These are phyloP conservation scores for Heliconius melpomene DNA, from an alignment of 1,140 invertebrate genomes.

Conservation along the genomic window DNA sequence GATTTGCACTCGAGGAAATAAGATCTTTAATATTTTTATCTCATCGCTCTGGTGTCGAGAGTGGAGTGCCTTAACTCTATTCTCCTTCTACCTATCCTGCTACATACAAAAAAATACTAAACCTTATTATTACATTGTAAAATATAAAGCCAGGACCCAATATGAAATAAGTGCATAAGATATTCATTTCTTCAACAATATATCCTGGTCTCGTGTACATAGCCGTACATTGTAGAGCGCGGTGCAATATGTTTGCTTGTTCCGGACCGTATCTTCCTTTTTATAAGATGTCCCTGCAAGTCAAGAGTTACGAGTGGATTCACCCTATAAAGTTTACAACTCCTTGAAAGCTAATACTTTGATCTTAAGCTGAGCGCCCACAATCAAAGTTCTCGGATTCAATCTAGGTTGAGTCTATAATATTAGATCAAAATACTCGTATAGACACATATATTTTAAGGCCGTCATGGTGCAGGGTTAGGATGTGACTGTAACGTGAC, in stretches of 20 bases:
- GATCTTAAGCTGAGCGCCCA: slow-evolving; percentile 10
- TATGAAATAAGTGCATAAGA: slow-evolving; percentile 23
- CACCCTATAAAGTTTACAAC: slow-evolving; percentile 52
- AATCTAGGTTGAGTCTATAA: not conserved
- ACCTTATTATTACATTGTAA: too few species aligned
- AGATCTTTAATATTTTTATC: too few species aligned
- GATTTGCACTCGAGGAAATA: too few species aligned
- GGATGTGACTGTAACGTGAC: too few species aligned
- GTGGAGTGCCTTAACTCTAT: too few species aligned
- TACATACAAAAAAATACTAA: too few species aligned
- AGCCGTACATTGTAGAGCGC: slow-evolving; percentile 52
- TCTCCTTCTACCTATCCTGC: too few species aligned
- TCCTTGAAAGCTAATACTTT: slow-evolving; percentile 48
- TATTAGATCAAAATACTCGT: too few species aligned
- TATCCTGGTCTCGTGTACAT: slow-evolving; percentile 50
- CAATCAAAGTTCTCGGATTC: not conserved
- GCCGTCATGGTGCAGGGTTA: too few species aligned
- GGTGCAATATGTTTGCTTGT: slow-evolving; percentile 65
- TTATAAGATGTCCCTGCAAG: slow-evolving; percentile 58
- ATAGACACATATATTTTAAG: too few species aligned
- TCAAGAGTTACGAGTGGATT: slow-evolving; percentile 57
- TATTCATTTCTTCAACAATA: slow-evolving; percentile 48
- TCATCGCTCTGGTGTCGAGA: too few species aligned
- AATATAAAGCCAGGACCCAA: too few species aligned
- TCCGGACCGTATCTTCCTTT: slow-evolving; percentile 61